phyloP scores from a whole-genome alignment of 1,140 invertebrate species.

The Lepidurus arcticus region DNA sequence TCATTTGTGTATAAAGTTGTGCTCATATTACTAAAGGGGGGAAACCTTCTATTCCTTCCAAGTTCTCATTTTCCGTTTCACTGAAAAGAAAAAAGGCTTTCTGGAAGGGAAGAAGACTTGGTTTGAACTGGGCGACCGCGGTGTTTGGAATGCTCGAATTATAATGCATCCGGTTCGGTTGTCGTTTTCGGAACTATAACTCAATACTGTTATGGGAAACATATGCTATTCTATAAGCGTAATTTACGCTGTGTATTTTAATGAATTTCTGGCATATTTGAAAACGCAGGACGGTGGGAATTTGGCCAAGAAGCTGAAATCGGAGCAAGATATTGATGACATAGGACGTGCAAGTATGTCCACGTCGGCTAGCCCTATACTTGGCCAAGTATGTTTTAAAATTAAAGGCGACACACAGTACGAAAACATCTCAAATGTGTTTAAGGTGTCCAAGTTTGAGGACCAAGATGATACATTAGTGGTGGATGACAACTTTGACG shows the following conservation, averaged over 20 bases:
- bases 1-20: neutral
- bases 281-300: neutral
- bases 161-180: conserved; percentile 21
- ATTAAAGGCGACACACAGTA: neutral
- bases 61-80: neutral
- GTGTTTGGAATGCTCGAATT: conserved; percentile 18
- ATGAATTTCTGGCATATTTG: conserved; percentile 14
- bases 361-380: neutral
- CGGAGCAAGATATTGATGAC: neutral
- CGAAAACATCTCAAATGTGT: no score
- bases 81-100: neutral
- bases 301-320: neutral
- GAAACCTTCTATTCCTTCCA: neutral
- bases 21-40: neutral
- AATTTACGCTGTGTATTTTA: neutral
- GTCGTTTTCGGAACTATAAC: conserved; percentile 13
- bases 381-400: neutral
- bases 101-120: neutral
- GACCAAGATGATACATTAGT: neutral
- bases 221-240: neutral
- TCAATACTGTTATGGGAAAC: neutral
- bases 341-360: neutral
- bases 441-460: conserved; percentile 2
- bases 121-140: neutral
- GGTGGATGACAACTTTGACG: neutral